Evolutionary conservation across 2,797 vertebrate species (phyloP).

Genomic region (Psittacula echo): DNA sequence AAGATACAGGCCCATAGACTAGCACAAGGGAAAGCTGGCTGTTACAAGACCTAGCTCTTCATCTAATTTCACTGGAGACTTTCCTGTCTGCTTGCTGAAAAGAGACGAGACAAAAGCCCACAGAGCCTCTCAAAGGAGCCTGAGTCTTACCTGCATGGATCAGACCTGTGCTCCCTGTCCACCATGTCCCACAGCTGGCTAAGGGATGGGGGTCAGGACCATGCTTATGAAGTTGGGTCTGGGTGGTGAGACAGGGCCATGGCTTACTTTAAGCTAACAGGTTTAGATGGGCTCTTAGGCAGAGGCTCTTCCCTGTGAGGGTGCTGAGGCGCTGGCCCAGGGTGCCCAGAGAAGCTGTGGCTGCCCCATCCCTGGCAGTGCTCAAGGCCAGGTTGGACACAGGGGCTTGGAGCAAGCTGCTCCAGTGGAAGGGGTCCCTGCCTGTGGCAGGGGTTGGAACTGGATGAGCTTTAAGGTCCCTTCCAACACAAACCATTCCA

Average conservation of each 20-base stretch:
- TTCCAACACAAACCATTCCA: background rate
- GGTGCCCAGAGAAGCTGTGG: background rate
- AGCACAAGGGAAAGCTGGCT: background rate
- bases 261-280: background rate
- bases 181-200: background rate
- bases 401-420: background rate
- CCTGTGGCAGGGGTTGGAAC: rapidly evolving
- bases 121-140: background rate
- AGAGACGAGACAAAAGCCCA: background rate
- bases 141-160: background rate
- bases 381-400: no score
- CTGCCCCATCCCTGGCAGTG: no score
- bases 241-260: background rate
- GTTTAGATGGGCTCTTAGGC: background rate
- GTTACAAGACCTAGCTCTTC: background rate
- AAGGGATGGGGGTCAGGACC: background rate
- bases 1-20: background rate
- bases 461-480: background rate
- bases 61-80: background rate
- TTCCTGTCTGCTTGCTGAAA: background rate
- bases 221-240: background rate
- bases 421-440: background rate
- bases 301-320: background rate
- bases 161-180: background rate
- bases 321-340: background rate